Percentiles rank a stretch among this genome's conserved stretches.
These are phyloP conservation scores for Microctenopoma lineatum DNA, from an alignment of 2,797 vertebrate species.

Conservation along the genomic window DNA sequence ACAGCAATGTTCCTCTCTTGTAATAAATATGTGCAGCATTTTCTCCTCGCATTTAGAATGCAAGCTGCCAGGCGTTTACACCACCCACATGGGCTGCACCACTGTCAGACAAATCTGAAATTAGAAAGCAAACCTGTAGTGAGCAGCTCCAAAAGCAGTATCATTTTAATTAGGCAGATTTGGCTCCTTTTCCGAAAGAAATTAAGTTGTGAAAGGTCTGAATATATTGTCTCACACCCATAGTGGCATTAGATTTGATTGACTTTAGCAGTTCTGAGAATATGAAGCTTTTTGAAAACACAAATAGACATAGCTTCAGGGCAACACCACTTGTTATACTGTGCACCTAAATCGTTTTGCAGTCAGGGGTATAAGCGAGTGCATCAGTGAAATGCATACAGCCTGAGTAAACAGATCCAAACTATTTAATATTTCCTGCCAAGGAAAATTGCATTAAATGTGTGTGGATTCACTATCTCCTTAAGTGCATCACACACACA, in stretches of 20 bases:
- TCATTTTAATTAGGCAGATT: slow-evolving; percentile 57
- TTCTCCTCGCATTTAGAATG: slow-evolving; percentile 36
- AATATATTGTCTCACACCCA: slow-evolving; percentile 18
- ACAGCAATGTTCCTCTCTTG: slow-evolving; percentile 27
- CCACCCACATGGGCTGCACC: slow-evolving; percentile 65
- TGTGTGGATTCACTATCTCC: slow-evolving; percentile 30
- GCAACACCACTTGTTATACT: slow-evolving; percentile 10
- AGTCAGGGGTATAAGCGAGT: slow-evolving; percentile 13
- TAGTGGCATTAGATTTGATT: slow-evolving; percentile 27
- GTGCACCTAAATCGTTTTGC: slow-evolving; percentile 13
- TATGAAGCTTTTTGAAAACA: slow-evolving; percentile 32
- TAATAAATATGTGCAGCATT: slow-evolving; percentile 48
- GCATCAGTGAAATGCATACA: slow-evolving; percentile 20
- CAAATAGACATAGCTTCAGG: slow-evolving; percentile 39
- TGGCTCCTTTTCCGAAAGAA: slow-evolving; percentile 35
- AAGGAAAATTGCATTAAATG: slow-evolving; percentile 28
- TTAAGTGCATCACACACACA: slow-evolving; percentile 17
- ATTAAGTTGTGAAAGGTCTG: slow-evolving; percentile 44
- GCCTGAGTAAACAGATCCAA: slow-evolving; percentile 33
- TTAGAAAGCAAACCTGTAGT: slow-evolving; percentile 50
- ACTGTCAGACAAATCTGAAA: slow-evolving; percentile 64
- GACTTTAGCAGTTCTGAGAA: slow-evolving; percentile 33
- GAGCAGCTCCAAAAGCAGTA: slow-evolving; percentile 35
- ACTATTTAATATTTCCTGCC: slow-evolving; percentile 15
- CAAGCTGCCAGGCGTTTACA: slow-evolving; percentile 58